Evolutionary conservation across 2,113 vertebrate genomes (phyloP).

Genomic region (Mus pahari): DNA sequence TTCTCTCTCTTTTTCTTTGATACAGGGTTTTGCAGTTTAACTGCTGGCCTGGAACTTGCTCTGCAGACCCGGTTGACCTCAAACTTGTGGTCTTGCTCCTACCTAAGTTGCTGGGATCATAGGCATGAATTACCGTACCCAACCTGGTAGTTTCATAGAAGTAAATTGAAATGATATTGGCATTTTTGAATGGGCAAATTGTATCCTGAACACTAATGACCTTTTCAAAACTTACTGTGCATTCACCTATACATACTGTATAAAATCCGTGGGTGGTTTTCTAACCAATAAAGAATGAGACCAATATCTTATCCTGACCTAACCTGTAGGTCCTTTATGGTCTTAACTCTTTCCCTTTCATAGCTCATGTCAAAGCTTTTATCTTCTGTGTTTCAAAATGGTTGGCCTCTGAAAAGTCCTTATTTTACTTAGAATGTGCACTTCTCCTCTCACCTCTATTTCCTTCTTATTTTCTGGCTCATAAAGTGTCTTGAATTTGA

Average conservation of each 20-base stretch:
- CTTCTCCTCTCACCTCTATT: not conserved
- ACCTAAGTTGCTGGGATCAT: not conserved
- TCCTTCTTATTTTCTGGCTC: not conserved
- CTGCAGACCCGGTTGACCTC: not conserved
- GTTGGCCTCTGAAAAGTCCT: not conserved
- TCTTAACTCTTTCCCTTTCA: not conserved
- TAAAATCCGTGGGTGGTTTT: not conserved
- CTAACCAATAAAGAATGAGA: not conserved
- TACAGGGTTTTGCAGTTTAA: not conserved
- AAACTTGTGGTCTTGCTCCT: not conserved
- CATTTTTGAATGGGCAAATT: not conserved
- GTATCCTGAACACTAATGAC: not conserved
- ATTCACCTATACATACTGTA: not conserved
- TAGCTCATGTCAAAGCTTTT: not conserved
- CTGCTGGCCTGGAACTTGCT: not conserved
- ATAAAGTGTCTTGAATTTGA: slow-evolving; percentile 4
- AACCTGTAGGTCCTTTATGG: not conserved
- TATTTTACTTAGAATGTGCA: not conserved
- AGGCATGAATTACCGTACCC: not conserved
- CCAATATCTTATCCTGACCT: not conserved
- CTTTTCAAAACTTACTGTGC: not conserved
- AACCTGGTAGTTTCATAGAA: not conserved
- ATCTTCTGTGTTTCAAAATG: not conserved
- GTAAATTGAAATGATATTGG: not conserved
- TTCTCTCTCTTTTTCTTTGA: not conserved